Evolutionary conservation across 2,113 vertebrate genomes (phyloP).

Genomic region (Andinoacara biseriatus): DNA sequence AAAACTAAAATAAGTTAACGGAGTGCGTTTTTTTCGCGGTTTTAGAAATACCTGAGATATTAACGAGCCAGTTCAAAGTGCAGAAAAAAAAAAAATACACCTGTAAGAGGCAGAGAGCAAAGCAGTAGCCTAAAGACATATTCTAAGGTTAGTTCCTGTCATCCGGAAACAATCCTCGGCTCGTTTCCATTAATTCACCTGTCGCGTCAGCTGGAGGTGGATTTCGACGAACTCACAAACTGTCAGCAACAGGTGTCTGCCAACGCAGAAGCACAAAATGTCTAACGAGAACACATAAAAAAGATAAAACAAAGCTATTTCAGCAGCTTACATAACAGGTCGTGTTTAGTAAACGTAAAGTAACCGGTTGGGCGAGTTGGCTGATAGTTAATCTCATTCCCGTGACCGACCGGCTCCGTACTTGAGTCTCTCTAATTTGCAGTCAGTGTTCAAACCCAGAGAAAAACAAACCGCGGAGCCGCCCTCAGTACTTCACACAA

Average conservation of each 20-base stretch:
- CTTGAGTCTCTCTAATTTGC: constrained; percentile 1
- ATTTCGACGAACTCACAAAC: constrained; percentile 16
- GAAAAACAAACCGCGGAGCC: too few relatives aligned
- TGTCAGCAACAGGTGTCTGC: constrained; percentile 72
- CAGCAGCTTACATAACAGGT: neutral
- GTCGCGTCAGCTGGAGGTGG: constrained; percentile 33
- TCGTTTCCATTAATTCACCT: constrained; percentile 56
- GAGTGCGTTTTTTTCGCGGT: too few relatives aligned
- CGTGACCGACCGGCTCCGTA: constrained; percentile 63
- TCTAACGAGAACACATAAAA: neutral
- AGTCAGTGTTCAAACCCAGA: constrained; percentile 7
- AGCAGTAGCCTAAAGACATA: constrained; percentile 1
- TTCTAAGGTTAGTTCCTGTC: neutral
- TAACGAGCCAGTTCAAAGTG: neutral
- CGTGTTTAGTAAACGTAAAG: constrained; percentile 15
- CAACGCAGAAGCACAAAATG: neutral
- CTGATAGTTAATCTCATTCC: constrained; percentile 72
- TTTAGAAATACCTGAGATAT: neutral
- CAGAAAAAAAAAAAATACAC: neutral
- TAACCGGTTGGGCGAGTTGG: constrained; percentile 58
- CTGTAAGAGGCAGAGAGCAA: neutral
- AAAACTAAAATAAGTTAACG: neutral
- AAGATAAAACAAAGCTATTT: neutral
- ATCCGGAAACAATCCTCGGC: neutral
- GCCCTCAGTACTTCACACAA: rapidly evolving